A percentile compares a stretch with the other conserved stretches of the same genome.
Evolutionary conservation across 2,888 invertebrate genomes (phyloP).

Genomic region (Tillus elongatus): DNA sequence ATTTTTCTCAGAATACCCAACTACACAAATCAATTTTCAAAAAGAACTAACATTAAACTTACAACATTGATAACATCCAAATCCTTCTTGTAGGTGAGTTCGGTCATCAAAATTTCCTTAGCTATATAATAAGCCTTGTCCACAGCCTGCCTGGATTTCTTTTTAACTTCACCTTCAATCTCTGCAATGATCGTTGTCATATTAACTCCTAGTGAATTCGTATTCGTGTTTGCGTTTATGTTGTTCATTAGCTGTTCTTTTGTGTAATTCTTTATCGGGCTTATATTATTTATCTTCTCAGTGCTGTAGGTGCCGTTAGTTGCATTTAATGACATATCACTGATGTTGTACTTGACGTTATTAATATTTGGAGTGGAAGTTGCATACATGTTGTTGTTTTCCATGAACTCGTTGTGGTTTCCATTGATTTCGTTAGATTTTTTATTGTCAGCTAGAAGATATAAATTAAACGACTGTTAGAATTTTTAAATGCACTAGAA

Average conservation of each 20-base stretch:
- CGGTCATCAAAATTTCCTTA: slow-evolving; percentile 92
- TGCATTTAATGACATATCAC: slow-evolving; percentile 38
- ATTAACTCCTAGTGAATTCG: slow-evolving; percentile 26
- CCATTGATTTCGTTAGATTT: slow-evolving; percentile 14
- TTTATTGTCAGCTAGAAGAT: too few relatives aligned
- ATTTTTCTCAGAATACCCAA: too few relatives aligned
- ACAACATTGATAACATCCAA: slow-evolving; percentile 84
- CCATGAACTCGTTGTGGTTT: slow-evolving; percentile 20
- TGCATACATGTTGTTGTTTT: slow-evolving; percentile 37
- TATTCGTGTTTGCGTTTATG: slow-evolving; percentile 35
- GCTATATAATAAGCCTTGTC: slow-evolving; percentile 75
- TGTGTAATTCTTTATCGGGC: slow-evolving; percentile 29
- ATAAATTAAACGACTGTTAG: too few relatives aligned
- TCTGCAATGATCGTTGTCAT: slow-evolving; percentile 40
- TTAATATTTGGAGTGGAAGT: slow-evolving; percentile 42
- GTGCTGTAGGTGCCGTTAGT: slow-evolving; percentile 38
- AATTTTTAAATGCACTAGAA: too few relatives aligned
- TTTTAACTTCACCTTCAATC: slow-evolving; percentile 40
- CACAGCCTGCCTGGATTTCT: slow-evolving; percentile 31
- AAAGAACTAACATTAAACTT: too few relatives aligned
- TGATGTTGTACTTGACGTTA: slow-evolving; percentile 37
- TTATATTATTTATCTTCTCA: slow-evolving; percentile 25
- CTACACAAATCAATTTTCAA: too few relatives aligned
- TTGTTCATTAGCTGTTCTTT: slow-evolving; percentile 39
- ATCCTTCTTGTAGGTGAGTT: slow-evolving; percentile 90